These are phyloP conservation scores for Fringilla coelebs DNA, from an alignment of 2,797 vertebrate genomes.

Conservation along the genomic window DNA sequence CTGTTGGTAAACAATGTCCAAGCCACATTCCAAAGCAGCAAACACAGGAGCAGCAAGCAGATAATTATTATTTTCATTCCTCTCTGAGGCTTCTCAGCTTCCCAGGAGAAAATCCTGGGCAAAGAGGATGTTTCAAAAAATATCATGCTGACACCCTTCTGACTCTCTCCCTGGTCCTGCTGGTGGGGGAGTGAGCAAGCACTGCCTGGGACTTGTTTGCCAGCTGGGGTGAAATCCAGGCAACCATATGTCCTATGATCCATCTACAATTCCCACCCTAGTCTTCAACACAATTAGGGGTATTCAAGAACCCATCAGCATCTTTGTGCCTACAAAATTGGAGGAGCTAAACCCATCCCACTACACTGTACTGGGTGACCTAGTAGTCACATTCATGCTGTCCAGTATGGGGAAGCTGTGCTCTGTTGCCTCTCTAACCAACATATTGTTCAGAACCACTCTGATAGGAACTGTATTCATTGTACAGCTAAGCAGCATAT, in stretches of 20 bases:
- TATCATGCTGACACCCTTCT: no score
- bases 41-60: no score
- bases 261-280: not conserved
- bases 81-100: no score
- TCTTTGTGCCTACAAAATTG: not conserved
- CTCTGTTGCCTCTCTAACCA: not conserved
- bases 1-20: no score
- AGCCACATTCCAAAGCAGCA: no score
- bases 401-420: not conserved
- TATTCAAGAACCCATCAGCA: not conserved
- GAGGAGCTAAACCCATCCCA: not conserved
- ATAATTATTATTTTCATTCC: no score
- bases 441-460: not conserved
- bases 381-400: not conserved
- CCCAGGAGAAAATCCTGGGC: no score
- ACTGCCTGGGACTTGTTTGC: not conserved
- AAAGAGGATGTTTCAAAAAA: no score
- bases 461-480: not conserved
- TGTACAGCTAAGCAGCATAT: not conserved
- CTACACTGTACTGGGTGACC: no score
- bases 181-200: no score
- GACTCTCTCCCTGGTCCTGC: no score
- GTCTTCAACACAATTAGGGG: not conserved
- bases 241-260: not conserved
- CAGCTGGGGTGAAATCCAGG: not conserved